A percentile compares a stretch with the other conserved stretches of the same genome.
phyloP scores from a whole-genome alignment of 2,888 invertebrate genomes.

The Agonopterix arenella region DNA sequence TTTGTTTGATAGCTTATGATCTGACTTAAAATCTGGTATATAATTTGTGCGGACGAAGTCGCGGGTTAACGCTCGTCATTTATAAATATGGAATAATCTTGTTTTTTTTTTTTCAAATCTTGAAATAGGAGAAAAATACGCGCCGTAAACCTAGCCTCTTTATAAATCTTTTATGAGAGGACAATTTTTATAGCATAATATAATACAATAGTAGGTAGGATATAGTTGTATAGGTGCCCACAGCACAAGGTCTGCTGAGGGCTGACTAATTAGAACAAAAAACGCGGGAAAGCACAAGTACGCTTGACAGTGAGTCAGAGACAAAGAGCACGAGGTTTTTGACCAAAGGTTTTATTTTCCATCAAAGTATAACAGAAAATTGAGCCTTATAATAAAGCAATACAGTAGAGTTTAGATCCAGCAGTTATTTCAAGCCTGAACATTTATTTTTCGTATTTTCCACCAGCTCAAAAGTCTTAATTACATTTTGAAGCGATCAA shows the following conservation, averaged over 20 bases:
- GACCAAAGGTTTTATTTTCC: constrained; percentile 45
- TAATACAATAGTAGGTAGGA: neutral
- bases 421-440: constrained; percentile 39
- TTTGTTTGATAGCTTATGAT: no score
- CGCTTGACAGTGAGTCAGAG: constrained; percentile 73
- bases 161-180: no score
- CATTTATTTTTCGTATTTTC: constrained; percentile 47
- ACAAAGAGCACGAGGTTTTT: constrained; percentile 60
- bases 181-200: no score
- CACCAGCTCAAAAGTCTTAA: constrained; percentile 8
- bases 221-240: neutral
- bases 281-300: constrained; percentile 75
- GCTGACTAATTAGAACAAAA: constrained; percentile 75
- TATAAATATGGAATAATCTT: no score
- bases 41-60: no score
- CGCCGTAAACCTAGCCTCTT: no score
- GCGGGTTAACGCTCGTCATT: no score
- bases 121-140: neutral
- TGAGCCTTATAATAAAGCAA: constrained; percentile 4
- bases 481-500: no score
- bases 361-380: constrained; percentile 7
- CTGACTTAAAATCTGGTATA: no score
- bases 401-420: constrained; percentile 37
- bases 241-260: constrained; percentile 40
- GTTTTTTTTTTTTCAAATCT: no score